phyloP scores from a whole-genome alignment of 2,888 invertebrate genomes.

The Nineta flava region DNA sequence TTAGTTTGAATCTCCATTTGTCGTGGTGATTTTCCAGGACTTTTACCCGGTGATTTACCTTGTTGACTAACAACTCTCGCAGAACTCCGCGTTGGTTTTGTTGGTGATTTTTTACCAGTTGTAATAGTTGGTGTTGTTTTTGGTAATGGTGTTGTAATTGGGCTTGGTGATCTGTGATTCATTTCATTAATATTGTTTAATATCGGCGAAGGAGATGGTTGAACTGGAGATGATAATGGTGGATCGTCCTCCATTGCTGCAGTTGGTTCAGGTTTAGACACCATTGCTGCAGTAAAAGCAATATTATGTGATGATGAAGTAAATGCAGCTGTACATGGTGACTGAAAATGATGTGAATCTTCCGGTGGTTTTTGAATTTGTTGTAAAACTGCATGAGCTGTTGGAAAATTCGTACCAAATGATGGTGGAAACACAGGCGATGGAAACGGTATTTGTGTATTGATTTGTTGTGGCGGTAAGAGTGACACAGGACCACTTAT shows the following conservation, averaged over 20 bases:
- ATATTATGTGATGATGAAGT: constrained; percentile 70
- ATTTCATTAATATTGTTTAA: constrained; percentile 3
- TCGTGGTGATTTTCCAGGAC: constrained; percentile 51
- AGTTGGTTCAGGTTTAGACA: constrained; percentile 45
- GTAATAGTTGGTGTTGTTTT: constrained; percentile 27
- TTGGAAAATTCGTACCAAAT: constrained; percentile 39
- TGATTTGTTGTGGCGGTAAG: constrained; percentile 41
- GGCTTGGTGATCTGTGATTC: constrained; percentile 12
- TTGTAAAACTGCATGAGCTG: constrained; percentile 33
- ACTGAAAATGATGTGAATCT: constrained; percentile 32
- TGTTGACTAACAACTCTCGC: constrained; percentile 42
- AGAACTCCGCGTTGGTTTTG: constrained; percentile 41
- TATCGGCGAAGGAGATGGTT: constrained; percentile 8
- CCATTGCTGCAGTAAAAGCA: constrained; percentile 66
- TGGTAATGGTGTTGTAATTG: constrained; percentile 24
- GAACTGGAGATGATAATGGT: constrained; percentile 7
- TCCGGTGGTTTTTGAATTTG: constrained; percentile 37
- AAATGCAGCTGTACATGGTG: constrained; percentile 57
- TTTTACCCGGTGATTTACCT: constrained; percentile 52
- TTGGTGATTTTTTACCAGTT: constrained; percentile 38
- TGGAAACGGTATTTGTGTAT: constrained; percentile 47
- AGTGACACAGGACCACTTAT: constrained; percentile 41
- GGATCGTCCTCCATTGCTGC: constrained; percentile 15
- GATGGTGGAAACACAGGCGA: constrained; percentile 49
- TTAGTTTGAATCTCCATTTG: constrained; percentile 35